Evolutionary conservation across 2,888 invertebrate genomes (phyloP).

Genomic region (Phymatocera aterrima): DNA sequence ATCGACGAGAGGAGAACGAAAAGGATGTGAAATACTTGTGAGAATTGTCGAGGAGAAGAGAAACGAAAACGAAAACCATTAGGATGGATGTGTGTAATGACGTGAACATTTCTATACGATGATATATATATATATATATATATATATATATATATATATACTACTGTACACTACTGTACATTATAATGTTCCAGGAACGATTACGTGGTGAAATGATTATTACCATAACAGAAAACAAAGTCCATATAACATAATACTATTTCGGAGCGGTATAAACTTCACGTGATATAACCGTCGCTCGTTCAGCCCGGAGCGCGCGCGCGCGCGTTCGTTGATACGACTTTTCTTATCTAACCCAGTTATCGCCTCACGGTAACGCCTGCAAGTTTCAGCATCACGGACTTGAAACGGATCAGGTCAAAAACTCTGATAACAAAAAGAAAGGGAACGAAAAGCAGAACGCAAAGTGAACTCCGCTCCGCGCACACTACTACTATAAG

Average conservation of each 20-base stretch:
- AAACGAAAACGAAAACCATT: too few relatives aligned
- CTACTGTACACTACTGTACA: too few relatives aligned
- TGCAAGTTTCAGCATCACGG: background rate
- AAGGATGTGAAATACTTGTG: too few relatives aligned
- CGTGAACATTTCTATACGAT: too few relatives aligned
- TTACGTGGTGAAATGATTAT: background rate
- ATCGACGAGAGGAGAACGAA: too few relatives aligned
- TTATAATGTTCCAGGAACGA: background rate
- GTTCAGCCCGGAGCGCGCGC: background rate
- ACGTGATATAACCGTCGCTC: background rate
- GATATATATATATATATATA: too few relatives aligned
- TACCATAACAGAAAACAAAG: conserved; percentile 11
- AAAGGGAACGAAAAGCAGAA: background rate
- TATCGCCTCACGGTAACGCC: conserved; percentile 18
- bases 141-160: too few relatives aligned
- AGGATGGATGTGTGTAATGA: too few relatives aligned
- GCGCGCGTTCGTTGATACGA: conserved; percentile 17
- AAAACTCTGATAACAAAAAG: conserved; percentile 11
- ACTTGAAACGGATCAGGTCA: background rate
- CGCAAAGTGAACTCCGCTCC: background rate
- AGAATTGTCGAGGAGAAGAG: too few relatives aligned
- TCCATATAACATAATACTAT: background rate
- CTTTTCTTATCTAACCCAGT: conserved; percentile 44
- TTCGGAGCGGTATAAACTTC: background rate
- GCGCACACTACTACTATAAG: background rate